Base-by-base conservation (phyloP, 1,140 invertebrate species). In the Drosophila melanogaster region DNA sequence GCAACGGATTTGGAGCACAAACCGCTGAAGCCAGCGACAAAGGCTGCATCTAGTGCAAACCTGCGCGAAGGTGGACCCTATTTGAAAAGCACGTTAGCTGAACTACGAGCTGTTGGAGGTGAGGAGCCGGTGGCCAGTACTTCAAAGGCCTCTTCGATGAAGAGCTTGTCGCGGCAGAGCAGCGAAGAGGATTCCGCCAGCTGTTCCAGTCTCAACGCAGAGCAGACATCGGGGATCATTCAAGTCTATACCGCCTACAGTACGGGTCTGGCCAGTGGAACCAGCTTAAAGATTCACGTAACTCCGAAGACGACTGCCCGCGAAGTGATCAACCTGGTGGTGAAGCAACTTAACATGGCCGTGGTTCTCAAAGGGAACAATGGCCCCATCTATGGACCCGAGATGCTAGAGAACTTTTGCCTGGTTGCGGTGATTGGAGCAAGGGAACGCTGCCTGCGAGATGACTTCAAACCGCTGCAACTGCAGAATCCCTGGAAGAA, bases 181-280 rank as follows among this genome's bases (percentile, higher is more conserved):
- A 91, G 90, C 51, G 83, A 90, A 11, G 90, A 91, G 51, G 90
- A 91, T n/a, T 66, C 84, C 5, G 71, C 79, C 61, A 91, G 90
- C 67, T 90, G 86, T 22, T 85, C 90, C 44, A 91, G 84, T 49
- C 70, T 90, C 2, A 78, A 75, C 37, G 54, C 81, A 0, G 90
- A 91, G 6, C 87, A 77, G 54, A 66, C 58, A n/a, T 49, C 26
- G 0, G 95, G 95, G 26, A 95, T 95, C 64, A 93, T 96, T 19
- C 95, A 97, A 96, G 97, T 99, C 22, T 99, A 96, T 91, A 97
- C 97, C 1, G 98, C 98, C 3, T 99, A 99, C 91, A 97, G 98
- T 75, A 99, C 97, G 0, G 98, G 98, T 22, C 92, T 99, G 62
- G 97, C 97, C 4, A 95, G 95, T 43, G 98, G 98, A 0, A 98